A percentile compares a stretch with the other conserved stretches of the same genome.
Conservation (phyloP, 2,113 vertebrate genomes). For the Podocnemis expansa region DNA sequence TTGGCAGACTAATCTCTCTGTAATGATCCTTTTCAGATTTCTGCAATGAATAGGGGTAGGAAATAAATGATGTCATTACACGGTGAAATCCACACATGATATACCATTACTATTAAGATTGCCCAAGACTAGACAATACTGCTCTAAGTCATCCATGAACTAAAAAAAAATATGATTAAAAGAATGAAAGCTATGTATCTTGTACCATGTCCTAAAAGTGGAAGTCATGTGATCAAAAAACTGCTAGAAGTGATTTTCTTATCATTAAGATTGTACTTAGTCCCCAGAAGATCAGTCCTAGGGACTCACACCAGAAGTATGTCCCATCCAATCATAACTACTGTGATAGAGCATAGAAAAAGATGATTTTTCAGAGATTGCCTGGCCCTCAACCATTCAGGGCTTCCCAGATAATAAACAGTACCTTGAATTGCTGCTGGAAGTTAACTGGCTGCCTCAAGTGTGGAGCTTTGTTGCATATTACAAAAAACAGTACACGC, state of each 20-base stretch:
- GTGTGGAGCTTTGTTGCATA: fast-evolving
- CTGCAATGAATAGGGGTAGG: neutral
- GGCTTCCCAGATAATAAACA: neutral
- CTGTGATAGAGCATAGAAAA: neutral
- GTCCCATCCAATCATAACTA: neutral
- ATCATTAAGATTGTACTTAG: neutral
- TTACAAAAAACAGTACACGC: neutral
- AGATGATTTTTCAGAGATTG: neutral
- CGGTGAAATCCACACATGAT: neutral
- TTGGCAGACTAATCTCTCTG: neutral
- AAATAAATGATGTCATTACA: neutral
- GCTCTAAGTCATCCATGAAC: neutral
- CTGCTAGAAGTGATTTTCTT: neutral
- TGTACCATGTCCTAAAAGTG: neutral
- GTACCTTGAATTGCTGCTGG: neutral
- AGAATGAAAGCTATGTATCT: neutral
- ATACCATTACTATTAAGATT: neutral
- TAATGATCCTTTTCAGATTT: neutral
- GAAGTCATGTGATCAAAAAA: neutral
- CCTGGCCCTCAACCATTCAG: neutral
- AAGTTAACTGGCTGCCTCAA: neutral
- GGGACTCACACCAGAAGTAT: neutral
- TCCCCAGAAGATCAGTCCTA: neutral
- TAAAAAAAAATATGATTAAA: neutral
- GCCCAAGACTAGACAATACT: neutral